Evolutionary conservation across 2,888 invertebrate genomes (phyloP).

Genomic region (Helobdella robusta): DNA sequence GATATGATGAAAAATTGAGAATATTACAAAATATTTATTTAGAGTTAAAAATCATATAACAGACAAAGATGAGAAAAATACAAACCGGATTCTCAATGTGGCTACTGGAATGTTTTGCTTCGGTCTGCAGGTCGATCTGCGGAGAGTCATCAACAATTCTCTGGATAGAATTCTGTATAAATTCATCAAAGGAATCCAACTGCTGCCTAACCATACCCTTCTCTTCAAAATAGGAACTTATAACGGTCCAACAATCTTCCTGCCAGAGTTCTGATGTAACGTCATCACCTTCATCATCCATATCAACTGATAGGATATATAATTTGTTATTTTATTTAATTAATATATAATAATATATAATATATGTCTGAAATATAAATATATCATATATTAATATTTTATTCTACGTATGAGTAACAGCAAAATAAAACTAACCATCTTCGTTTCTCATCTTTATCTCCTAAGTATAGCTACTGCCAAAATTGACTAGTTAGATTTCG

Average conservation of each 20-base stretch:
- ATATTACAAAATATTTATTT: not conserved
- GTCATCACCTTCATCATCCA: constrained; percentile 68
- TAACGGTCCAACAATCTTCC: constrained; percentile 99
- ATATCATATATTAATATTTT: too few species aligned
- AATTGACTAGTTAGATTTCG: too few species aligned
- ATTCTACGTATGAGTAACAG: too few species aligned
- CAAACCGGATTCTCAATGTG: constrained; percentile 58
- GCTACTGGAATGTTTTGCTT: constrained; percentile 89
- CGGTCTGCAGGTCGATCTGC: constrained; percentile 87
- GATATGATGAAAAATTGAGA: too few species aligned
- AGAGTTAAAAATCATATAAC: not conserved
- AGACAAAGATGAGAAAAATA: not conserved
- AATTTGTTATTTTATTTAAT: too few species aligned
- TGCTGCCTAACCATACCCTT: constrained; percentile 98
- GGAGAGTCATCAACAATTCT: constrained; percentile 98
- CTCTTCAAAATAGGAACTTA: constrained; percentile 98
- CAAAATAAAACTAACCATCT: too few species aligned
- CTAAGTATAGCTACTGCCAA: too few species aligned
- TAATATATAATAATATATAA: too few species aligned
- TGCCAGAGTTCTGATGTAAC: constrained; percentile 97
- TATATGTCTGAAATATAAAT: too few species aligned
- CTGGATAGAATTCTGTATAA: constrained; percentile 99
- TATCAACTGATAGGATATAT: too few species aligned
- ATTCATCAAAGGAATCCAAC: constrained; percentile 97
- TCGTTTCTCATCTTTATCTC: too few species aligned